Percentiles rank a stretch among this genome's conserved stretches.
Evolutionary conservation across 2,797 vertebrate genomes (phyloP).

Genomic region (Tapera naevia): DNA sequence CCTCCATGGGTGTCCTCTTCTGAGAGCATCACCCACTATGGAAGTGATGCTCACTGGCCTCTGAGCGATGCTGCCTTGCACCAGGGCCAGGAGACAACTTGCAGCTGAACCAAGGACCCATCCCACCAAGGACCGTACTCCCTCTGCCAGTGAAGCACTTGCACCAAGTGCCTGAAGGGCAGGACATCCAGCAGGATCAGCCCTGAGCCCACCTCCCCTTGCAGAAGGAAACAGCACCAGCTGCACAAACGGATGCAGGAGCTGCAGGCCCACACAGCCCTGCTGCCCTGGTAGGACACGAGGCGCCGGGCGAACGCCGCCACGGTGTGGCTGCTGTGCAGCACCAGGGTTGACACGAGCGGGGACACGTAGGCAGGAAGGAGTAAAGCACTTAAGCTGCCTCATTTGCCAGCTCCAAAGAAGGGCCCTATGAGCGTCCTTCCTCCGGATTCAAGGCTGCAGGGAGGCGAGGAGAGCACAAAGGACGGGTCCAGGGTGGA

Average conservation of each 20-base stretch:
- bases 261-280: not conserved
- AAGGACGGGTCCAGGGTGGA: not conserved
- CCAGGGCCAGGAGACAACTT: not conserved
- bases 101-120: not conserved
- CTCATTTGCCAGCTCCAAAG: not conserved
- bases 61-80: rapidly evolving
- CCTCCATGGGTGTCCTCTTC: not conserved
- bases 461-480: not conserved
- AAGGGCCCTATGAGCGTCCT: rapidly evolving
- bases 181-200: not conserved
- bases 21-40: rapidly evolving
- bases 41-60: rapidly evolving
- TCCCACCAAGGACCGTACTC: not conserved
- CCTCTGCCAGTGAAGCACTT: not conserved
- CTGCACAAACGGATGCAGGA: not conserved
- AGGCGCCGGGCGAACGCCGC: rapidly evolving
- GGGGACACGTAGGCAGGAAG: constrained; percentile 16
- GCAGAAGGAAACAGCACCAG: not conserved
- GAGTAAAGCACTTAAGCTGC: not conserved
- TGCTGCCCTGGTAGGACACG: not conserved
- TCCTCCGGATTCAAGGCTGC: not conserved
- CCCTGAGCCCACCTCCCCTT: not conserved
- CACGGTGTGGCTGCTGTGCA: not conserved
- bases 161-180: not conserved
- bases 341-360: not conserved